phyloP scores from a whole-genome alignment of 2,888 invertebrate species.

The Calephelis perditalis region DNA sequence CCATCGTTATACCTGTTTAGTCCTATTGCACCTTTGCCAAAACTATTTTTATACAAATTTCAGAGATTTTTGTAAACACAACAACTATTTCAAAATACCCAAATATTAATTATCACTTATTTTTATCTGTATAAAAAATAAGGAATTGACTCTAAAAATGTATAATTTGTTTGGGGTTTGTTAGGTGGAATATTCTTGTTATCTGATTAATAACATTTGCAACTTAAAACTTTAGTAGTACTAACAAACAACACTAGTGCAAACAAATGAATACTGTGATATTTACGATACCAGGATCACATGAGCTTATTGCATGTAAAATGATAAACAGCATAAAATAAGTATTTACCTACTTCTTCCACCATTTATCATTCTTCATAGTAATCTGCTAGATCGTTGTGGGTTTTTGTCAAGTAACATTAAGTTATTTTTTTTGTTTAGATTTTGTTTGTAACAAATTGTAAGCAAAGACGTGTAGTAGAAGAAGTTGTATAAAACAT shows the following conservation, averaged over 20 bases:
- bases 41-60: no score
- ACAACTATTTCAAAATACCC: no score
- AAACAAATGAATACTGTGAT: background rate
- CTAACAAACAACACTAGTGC: background rate
- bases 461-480: no score
- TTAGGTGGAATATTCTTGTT: background rate
- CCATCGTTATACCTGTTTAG: no score
- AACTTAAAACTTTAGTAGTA: background rate
- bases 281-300: background rate
- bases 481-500: no score
- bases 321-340: background rate
- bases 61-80: no score
- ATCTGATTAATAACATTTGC: background rate
- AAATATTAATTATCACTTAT: no score
- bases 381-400: background rate
- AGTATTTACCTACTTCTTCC: background rate
- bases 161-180: no score
- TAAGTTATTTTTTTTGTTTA: background rate
- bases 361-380: background rate
- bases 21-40: no score
- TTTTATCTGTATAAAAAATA: no score
- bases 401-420: background rate
- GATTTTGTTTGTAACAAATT: no score
- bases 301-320: conserved; percentile 2
- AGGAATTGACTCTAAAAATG: no score